phyloP scores from a whole-genome alignment of 2,113 vertebrate species.

The Grammomys dolichurus region DNA sequence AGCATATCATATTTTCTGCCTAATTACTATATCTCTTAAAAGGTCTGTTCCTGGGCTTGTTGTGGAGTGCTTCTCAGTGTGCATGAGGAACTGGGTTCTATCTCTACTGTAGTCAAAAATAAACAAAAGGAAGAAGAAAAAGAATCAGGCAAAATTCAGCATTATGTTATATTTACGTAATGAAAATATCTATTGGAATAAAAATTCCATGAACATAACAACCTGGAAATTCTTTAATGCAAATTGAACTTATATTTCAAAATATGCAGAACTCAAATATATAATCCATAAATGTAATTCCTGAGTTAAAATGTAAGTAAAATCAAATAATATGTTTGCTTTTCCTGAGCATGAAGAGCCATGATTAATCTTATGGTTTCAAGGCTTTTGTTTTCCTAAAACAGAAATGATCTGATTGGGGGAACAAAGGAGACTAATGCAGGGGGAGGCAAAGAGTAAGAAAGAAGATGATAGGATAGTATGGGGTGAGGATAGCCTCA shows the following conservation, averaged over 20 bases:
- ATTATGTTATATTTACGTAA: background rate
- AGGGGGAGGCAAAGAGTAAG: no score
- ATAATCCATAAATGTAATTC: background rate
- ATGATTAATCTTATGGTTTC: background rate
- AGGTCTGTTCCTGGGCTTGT: background rate
- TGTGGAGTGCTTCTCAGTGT: background rate
- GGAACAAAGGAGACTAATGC: background rate
- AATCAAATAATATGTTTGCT: background rate
- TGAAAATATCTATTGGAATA: slow-evolving; percentile 16
- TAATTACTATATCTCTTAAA: background rate
- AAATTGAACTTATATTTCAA: slow-evolving; percentile 30
- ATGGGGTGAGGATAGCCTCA: background rate
- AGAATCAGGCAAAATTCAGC: background rate
- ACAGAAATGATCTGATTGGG: background rate
- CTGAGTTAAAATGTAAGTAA: background rate
- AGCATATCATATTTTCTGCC: slow-evolving; percentile 2
- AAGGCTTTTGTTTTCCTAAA: background rate
- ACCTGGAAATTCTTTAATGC: slow-evolving; percentile 17
- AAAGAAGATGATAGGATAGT: background rate
- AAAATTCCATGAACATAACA: slow-evolving; percentile 14
- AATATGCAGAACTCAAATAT: background rate
- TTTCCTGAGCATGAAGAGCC: background rate
- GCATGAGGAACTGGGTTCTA: background rate
- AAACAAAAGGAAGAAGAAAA: background rate
- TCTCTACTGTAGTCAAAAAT: background rate